These are phyloP conservation scores for Athalia rosae DNA, from an alignment of 2,888 invertebrate species.

Conservation along the genomic window DNA sequence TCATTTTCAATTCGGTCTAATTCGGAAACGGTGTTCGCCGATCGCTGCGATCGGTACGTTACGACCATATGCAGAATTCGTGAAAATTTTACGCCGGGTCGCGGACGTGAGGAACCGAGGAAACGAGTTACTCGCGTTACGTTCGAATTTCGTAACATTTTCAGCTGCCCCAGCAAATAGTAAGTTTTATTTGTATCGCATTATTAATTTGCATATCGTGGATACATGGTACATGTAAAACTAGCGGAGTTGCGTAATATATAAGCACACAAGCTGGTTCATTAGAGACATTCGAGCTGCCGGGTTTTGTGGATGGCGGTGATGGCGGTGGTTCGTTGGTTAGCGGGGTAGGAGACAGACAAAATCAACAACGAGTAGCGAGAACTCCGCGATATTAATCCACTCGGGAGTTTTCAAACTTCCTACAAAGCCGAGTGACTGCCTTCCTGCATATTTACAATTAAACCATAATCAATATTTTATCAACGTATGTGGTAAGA, in stretches of 20 bases:
- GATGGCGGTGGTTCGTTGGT: slow-evolving; percentile 55
- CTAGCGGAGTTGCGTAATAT: slow-evolving; percentile 63
- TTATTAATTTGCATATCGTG: slow-evolving; percentile 41
- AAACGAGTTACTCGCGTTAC: not conserved
- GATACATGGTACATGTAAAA: slow-evolving; percentile 27
- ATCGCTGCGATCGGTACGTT: no score
- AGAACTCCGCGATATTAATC: slow-evolving; percentile 74
- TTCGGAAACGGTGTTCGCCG: no score
- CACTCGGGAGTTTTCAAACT: slow-evolving; percentile 74
- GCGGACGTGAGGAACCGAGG: not conserved
- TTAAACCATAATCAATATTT: slow-evolving; percentile 72
- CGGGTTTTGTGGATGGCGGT: slow-evolving; percentile 56
- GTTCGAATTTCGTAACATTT: slow-evolving; percentile 3
- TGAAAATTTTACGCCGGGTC: no score
- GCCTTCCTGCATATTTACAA: slow-evolving; percentile 66
- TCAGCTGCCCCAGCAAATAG: slow-evolving; percentile 17
- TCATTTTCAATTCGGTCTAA: no score
- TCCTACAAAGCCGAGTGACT: slow-evolving; percentile 70
- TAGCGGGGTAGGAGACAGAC: slow-evolving; percentile 68
- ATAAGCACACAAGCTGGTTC: slow-evolving; percentile 73
- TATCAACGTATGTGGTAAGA: slow-evolving; percentile 56
- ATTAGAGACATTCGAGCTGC: slow-evolving; percentile 73
- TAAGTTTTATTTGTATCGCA: slow-evolving; percentile 40
- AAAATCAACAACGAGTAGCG: slow-evolving; percentile 74
- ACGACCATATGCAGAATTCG: no score